phyloP scores from a whole-genome alignment of 1,140 invertebrate genomes.

The Lordiphosa stackelbergi region DNA sequence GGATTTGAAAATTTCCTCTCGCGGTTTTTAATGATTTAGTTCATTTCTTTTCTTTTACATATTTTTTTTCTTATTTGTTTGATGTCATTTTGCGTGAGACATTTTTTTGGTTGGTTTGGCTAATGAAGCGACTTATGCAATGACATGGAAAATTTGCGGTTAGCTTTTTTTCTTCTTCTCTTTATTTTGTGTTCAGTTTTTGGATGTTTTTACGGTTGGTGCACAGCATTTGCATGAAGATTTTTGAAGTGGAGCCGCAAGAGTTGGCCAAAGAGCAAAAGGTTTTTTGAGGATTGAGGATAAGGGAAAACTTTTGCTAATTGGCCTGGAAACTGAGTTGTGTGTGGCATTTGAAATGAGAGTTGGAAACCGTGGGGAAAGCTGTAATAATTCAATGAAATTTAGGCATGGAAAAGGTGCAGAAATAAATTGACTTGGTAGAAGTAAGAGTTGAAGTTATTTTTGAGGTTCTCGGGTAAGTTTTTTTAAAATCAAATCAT shows the following conservation, averaged over 20 bases:
- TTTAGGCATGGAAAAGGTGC: neutral
- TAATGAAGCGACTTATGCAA: constrained; percentile 73
- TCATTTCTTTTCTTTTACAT: constrained; percentile 22
- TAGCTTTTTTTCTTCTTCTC: constrained; percentile 21
- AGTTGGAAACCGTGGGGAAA: constrained; percentile 6
- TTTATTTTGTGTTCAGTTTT: constrained; percentile 20
- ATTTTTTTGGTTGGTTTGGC: constrained; percentile 46
- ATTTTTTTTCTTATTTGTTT: constrained; percentile 42
- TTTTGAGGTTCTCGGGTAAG: no score
- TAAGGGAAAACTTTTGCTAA: constrained; percentile 60
- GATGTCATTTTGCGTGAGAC: constrained; percentile 52
- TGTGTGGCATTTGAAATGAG: constrained; percentile 14
- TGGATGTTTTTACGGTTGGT: constrained; percentile 50
- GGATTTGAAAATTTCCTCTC: constrained; percentile 24
- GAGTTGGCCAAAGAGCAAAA: constrained; percentile 26
- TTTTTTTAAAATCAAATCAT: no score
- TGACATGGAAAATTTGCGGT: constrained; percentile 73
- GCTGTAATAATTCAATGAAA: constrained; percentile 1
- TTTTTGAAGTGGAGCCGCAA: constrained; percentile 3
- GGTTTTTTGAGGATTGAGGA: constrained; percentile 30
- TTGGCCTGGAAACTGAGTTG: constrained; percentile 34
- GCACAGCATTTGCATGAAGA: constrained; percentile 58
- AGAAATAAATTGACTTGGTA: no score
- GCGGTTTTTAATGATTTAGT: constrained; percentile 60
- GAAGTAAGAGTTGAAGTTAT: no score